A percentile compares a stretch with the other conserved stretches of the same genome.
Evolutionary conservation across 2,888 invertebrate species (phyloP).

Genomic region (Lasioglossum figueresi): DNA sequence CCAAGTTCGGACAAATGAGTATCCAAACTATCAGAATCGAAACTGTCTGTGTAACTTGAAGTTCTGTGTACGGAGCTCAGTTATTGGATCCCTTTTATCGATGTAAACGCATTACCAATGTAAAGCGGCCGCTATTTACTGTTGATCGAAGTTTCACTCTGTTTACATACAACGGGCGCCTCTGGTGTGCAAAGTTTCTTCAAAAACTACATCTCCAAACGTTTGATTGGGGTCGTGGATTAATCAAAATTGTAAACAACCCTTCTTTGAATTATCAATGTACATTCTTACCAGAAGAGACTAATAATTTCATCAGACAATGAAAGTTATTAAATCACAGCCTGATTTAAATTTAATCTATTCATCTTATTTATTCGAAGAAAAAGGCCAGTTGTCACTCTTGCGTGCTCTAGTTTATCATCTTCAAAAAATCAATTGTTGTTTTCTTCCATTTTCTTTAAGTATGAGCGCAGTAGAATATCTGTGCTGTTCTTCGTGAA

Average conservation of each 20-base stretch:
- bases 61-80: constrained; percentile 34
- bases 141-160: constrained; percentile 7
- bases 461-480: no score
- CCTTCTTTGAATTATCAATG: neutral
- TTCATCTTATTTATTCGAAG: no score
- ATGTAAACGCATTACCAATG: constrained; percentile 31
- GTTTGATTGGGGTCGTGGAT: neutral
- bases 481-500: no score
- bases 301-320: neutral
- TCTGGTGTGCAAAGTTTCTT: neutral
- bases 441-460: no score
- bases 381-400: no score
- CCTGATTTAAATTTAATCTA: neutral
- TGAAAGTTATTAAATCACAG: neutral
- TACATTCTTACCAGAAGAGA: neutral
- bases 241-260: neutral
- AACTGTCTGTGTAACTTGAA: constrained; percentile 31
- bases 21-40: constrained; percentile 33
- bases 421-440: no score
- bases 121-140: constrained; percentile 23
- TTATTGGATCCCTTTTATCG: constrained; percentile 38
- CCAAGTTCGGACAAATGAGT: constrained; percentile 42
- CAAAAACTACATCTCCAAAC: neutral
- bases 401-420: no score
- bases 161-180: neutral